These are phyloP conservation scores for Trididemnum nubilum DNA, from an alignment of 23 tunicate species.

Conservation along the genomic window DNA sequence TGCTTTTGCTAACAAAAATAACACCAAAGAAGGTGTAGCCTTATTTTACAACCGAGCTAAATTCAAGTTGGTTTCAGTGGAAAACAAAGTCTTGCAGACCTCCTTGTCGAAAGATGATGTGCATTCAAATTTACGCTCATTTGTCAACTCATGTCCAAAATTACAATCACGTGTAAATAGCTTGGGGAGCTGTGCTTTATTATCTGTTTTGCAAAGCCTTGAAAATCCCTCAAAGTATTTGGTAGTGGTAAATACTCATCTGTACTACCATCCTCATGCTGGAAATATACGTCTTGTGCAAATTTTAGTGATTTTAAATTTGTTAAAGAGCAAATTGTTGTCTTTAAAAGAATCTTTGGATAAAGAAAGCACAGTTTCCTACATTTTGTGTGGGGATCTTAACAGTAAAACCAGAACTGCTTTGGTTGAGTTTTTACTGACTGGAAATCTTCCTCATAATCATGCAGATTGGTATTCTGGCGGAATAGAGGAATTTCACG, in stretches of 20 bases:
- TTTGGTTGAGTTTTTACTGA: conserved; percentile 44
- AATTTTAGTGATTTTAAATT: neutral
- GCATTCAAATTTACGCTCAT: neutral
- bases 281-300: conserved; percentile 48
- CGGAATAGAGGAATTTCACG: conserved; percentile 26
- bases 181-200: conserved; percentile 50
- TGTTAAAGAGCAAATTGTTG: neutral
- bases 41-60: conserved; percentile 60
- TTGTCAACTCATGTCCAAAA: neutral
- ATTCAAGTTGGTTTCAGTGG: conserved; percentile 61
- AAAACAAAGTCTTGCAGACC: conserved; percentile 44
- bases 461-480: conserved; percentile 95
- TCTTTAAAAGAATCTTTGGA: neutral
- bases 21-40: conserved; percentile 83
- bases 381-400: conserved; percentile 84
- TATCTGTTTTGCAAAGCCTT: conserved; percentile 31
- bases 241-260: conserved; percentile 81
- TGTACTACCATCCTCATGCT: conserved; percentile 96
- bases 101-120: conserved; percentile 28
- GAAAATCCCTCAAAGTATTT: conserved; percentile 46
- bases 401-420: conserved; percentile 66
- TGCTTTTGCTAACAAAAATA: conserved; percentile 59
- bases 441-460: conserved; percentile 52
- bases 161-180: conserved; percentile 9
- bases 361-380: conserved; percentile 1